phyloP scores from a whole-genome alignment of 2,797 vertebrate species.

The Halcyon chelicuti region DNA sequence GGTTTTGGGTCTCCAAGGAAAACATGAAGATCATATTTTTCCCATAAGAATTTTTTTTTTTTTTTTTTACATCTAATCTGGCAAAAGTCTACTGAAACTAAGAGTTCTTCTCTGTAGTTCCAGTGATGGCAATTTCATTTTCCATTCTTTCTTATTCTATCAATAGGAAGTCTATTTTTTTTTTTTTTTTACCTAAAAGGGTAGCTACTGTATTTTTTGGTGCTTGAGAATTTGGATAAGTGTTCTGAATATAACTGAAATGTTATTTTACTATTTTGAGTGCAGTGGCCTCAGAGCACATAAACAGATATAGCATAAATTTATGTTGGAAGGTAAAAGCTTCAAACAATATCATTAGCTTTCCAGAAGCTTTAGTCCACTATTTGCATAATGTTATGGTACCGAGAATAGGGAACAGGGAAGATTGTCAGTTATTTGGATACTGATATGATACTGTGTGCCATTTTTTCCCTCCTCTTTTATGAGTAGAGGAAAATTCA shows the following conservation, averaged over 20 bases:
- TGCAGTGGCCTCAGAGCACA: neutral
- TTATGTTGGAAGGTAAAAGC: neutral
- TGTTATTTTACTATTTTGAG: slow-evolving; percentile 1
- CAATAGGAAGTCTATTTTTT: neutral
- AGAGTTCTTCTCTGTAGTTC: neutral
- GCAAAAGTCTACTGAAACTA: neutral
- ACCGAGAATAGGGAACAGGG: neutral
- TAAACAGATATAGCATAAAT: neutral
- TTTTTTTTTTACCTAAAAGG: neutral
- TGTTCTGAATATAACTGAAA: slow-evolving; percentile 22
- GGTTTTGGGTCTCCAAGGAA: neutral
- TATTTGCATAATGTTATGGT: neutral
- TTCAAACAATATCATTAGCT: neutral
- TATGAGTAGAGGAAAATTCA: neutral
- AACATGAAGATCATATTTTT: neutral
- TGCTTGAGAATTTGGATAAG: slow-evolving; percentile 10
- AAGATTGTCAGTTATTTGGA: neutral
- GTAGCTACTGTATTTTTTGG: neutral
- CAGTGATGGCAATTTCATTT: neutral
- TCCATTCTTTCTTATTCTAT: neutral
- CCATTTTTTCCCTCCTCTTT: neutral
- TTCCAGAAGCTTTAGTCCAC: neutral
- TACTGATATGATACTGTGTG: neutral
- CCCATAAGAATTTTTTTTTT: neutral
- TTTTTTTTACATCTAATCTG: neutral